Evolutionary conservation across 2,888 invertebrate genomes (phyloP).

Genomic region (Mystacides longicornis): DNA sequence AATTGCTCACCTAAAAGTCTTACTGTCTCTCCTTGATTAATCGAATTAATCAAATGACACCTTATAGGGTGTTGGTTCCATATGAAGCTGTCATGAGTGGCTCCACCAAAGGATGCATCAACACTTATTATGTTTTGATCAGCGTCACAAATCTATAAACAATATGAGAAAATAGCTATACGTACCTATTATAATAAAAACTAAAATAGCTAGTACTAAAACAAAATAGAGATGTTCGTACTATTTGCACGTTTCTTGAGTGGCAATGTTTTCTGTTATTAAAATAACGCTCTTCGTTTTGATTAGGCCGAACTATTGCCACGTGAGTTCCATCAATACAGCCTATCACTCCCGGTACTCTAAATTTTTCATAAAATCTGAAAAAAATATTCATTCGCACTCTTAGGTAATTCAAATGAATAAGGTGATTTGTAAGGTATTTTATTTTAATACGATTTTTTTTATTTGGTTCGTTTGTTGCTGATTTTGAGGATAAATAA

Average conservation of each 20-base stretch:
- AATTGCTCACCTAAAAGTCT: neutral
- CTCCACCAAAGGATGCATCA: neutral
- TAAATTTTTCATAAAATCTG: constrained; percentile 5
- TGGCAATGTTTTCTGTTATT: constrained; percentile 3
- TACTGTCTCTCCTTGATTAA: constrained; percentile 1
- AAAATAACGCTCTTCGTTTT: constrained; percentile 1
- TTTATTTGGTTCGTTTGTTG: neutral
- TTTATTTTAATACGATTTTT: neutral
- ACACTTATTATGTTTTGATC: constrained; percentile 2
- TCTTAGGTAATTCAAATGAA: neutral
- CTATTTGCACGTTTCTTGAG: constrained; percentile 3
- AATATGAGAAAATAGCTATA: neutral
- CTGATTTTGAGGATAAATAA: neutral
- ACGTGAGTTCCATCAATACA: constrained; percentile 3
- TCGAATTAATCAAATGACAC: neutral
- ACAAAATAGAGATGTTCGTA: neutral
- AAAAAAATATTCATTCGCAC: neutral
- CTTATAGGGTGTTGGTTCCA: constrained; percentile 1
- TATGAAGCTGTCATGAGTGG: constrained; percentile 4
- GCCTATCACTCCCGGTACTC: too few species aligned
- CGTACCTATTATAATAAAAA: constrained; percentile 2
- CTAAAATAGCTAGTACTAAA: neutral
- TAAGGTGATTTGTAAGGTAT: neutral
- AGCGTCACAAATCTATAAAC: constrained; percentile 3
- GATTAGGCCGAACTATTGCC: neutral